Evolutionary conservation across 2,888 invertebrate species (phyloP).

Genomic region (Pogonocherus hispidulus): DNA sequence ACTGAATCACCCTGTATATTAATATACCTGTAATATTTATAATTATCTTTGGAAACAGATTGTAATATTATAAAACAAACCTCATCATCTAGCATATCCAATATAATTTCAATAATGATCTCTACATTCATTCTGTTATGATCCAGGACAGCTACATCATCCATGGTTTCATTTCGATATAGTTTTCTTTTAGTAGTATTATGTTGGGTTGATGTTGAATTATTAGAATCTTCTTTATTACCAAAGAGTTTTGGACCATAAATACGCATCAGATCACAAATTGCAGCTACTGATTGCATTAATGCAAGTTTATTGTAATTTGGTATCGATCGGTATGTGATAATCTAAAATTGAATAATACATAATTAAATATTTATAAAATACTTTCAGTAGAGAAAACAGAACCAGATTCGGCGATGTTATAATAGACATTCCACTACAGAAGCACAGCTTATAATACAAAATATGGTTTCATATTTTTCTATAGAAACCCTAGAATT

Average conservation of each 20-base stretch:
- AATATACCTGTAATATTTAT: too few species aligned
- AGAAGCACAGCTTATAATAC: too few species aligned
- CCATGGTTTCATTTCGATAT: slow-evolving; percentile 40
- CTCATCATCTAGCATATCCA: slow-evolving; percentile 56
- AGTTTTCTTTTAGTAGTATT: slow-evolving; percentile 39
- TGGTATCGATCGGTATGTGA: slow-evolving; percentile 44
- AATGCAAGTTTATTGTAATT: slow-evolving; percentile 46
- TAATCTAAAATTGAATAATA: slow-evolving; percentile 41
- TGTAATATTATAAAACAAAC: slow-evolving; percentile 36
- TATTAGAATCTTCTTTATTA: slow-evolving; percentile 30
- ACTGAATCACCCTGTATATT: too few species aligned
- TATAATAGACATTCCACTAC: too few species aligned
- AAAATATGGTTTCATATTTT: too few species aligned
- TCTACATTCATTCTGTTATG: slow-evolving; percentile 43
- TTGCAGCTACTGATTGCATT: slow-evolving; percentile 41
- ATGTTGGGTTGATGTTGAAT: slow-evolving; percentile 13
- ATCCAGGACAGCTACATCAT: slow-evolving; percentile 38
- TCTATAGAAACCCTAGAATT: too few species aligned
- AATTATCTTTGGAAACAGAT: too few species aligned
- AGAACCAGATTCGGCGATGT: too few species aligned
- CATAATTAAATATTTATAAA: too few species aligned
- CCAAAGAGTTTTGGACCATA: slow-evolving; percentile 46
- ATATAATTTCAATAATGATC: slow-evolving; percentile 48
- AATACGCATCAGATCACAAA: slow-evolving; percentile 48
- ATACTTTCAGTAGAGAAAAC: slow-evolving; percentile 12